Evolutionary conservation across 1,140 invertebrate species (phyloP), one percentile per base, ranked within the genome.

Genomic region (Bombus fervidus): DNA sequence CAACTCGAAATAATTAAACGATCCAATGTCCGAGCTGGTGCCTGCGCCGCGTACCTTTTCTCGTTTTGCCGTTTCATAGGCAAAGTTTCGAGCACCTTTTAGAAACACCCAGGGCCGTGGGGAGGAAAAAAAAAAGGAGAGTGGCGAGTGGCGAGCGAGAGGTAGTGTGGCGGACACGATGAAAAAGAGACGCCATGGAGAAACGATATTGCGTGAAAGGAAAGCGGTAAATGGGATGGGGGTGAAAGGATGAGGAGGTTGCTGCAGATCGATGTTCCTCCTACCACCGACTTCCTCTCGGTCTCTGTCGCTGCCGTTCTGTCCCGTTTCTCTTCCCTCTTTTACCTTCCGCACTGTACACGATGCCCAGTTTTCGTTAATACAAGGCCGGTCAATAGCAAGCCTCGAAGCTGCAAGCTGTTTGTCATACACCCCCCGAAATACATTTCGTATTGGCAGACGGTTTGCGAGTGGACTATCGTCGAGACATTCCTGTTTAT

Each of bases 161-260:
- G 13, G 34, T 12, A 15, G 18, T n/a, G 41, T 8, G 37, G 53
- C 25, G 53, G 75, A 39, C 25, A 34, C 37, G 41, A 37, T 66
- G 57, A 66, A 66, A 79, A 68, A 74, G 66, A 62, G 37, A 34
- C n/a, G 75, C 39, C 66, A 34, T 18, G 9, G 62, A 57, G 66
- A 83, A 83, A 83, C 83, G 77, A 73, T 85, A 80, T 80, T 53
- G 77, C 83, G 68, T 80, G 77, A 85, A 85, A 80, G 76, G 83
- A 80, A 53, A 85, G 41, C 77, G 37, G 66, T 59, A 71, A 78
- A 79, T 71, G 66, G 43, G 34, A 79, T 47, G 43, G 47, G 22
- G 64, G 15, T 71, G 74, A 31, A 78, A 69, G 82, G 66, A 53
- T 5, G 69, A 84, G 47, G 68, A 80, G 59, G 25, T 66, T 47